A percentile compares a stretch with the other conserved stretches of the same genome.
phyloP scores from a whole-genome alignment of 2,797 vertebrate species.

The Poecile montanus region DNA sequence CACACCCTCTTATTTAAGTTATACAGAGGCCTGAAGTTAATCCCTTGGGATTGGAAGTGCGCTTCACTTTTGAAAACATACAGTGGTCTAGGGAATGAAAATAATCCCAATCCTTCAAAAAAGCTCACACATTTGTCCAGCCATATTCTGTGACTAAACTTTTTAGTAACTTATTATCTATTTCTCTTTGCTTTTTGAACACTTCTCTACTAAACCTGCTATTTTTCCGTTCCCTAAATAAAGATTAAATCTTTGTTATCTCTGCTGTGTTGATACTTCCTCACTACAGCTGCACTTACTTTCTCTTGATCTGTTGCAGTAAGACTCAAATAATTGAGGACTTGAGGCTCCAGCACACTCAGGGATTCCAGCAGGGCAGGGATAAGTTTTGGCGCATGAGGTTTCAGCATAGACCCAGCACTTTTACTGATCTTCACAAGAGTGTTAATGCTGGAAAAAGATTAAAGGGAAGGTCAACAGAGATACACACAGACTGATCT shows the following conservation, averaged over 20 bases:
- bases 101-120: background rate
- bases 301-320: constrained; percentile 97
- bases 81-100: background rate
- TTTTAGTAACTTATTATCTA: background rate
- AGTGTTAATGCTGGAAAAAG: constrained; percentile 88
- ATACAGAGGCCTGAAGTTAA: background rate
- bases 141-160: background rate
- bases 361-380: constrained; percentile 93
- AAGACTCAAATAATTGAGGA: constrained; percentile 97
- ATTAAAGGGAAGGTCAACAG: background rate
- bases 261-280: background rate
- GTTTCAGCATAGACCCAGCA: constrained; percentile 91
- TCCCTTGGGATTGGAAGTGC: background rate
- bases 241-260: background rate
- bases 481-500: background rate
- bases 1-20: background rate
- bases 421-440: constrained; percentile 98
- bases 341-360: constrained; percentile 93
- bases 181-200: background rate
- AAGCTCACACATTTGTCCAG: background rate
- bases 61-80: background rate
- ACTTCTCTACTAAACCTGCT: background rate
- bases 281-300: constrained; percentile 73
- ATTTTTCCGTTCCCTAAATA: background rate
- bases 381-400: constrained; percentile 92